Percentiles rank a stretch among this genome's conserved stretches.
Evolutionary conservation across 2,797 vertebrate species (phyloP).

Genomic region (Platyrinchus mystaceus): DNA sequence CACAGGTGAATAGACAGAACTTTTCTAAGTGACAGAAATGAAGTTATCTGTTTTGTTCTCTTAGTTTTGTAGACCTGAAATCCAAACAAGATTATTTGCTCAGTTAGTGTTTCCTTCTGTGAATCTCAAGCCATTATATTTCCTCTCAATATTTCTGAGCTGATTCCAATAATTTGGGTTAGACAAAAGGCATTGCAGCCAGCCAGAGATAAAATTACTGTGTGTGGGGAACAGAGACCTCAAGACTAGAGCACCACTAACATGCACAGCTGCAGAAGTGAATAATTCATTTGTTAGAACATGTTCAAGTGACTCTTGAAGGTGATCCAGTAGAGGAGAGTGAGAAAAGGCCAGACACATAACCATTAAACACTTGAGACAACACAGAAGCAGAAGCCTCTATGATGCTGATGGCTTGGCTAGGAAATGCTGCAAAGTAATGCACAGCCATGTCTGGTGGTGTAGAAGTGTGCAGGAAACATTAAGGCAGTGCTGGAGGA

Average conservation of each 20-base stretch:
- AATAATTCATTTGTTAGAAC: not conserved
- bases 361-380: not conserved
- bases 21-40: not conserved
- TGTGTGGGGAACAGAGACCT: not conserved
- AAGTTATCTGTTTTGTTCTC: not conserved
- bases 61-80: not conserved
- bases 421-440: not conserved
- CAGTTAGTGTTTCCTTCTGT: not conserved
- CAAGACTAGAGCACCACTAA: not conserved
- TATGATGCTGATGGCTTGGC: not conserved
- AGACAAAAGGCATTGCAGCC: not conserved
- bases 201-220: not conserved
- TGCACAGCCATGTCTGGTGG: rapidly evolving
- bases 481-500: not conserved
- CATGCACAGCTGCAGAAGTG: not conserved
- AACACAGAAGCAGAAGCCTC: not conserved
- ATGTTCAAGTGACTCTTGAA: not conserved
- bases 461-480: too few species aligned
- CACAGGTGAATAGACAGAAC: not conserved
- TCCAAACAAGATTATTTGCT: not conserved
- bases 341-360: not conserved
- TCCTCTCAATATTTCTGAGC: not conserved
- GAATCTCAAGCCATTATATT: not conserved
- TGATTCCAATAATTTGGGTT: not conserved
- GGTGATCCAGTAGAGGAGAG: not conserved